Percentiles rank a stretch among this genome's conserved stretches.
Conservation (phyloP, 2,888 invertebrate genomes). For the Agapetus fuscipes region DNA sequence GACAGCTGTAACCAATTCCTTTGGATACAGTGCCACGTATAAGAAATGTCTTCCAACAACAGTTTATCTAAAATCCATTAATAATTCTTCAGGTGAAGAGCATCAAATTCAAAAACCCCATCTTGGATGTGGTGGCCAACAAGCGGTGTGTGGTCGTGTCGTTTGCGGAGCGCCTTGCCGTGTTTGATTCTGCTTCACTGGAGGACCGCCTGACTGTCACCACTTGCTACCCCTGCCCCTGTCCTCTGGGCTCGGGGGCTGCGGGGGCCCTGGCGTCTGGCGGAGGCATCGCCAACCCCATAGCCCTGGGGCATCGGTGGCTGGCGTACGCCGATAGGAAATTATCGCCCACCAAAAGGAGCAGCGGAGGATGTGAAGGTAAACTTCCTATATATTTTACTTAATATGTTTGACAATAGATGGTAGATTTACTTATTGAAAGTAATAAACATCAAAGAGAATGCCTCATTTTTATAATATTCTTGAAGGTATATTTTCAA, state of each 20-base stretch:
- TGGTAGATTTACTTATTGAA: too few species aligned
- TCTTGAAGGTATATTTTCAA: too few species aligned
- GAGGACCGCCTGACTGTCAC: conserved; percentile 82
- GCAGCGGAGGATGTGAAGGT: conserved; percentile 76
- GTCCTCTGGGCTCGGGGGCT: conserved; percentile 45
- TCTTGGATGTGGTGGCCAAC: conserved; percentile 83
- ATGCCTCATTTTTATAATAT: too few species aligned
- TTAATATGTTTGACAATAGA: background rate
- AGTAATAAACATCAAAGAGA: too few species aligned
- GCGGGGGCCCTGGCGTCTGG: too few species aligned
- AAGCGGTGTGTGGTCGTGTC: conserved; percentile 78
- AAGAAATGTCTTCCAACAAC: too few species aligned
- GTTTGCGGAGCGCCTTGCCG: conserved; percentile 82
- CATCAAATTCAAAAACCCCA: conserved; percentile 86
- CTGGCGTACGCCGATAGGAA: conserved; percentile 81
- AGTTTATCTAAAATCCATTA: too few species aligned
- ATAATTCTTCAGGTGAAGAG: conserved; percentile 57
- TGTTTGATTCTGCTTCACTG: conserved; percentile 81
- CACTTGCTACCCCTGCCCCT: conserved; percentile 82
- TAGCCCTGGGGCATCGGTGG: conserved; percentile 81
- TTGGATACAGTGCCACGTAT: too few species aligned
- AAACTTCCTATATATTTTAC: conserved; percentile 23
- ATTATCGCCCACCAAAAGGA: conserved; percentile 64
- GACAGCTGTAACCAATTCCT: too few species aligned
- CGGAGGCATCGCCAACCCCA: conserved; percentile 54